Conservation (phyloP, 2,113 vertebrate species). For the Hypocryptadius cinnamomeus region DNA sequence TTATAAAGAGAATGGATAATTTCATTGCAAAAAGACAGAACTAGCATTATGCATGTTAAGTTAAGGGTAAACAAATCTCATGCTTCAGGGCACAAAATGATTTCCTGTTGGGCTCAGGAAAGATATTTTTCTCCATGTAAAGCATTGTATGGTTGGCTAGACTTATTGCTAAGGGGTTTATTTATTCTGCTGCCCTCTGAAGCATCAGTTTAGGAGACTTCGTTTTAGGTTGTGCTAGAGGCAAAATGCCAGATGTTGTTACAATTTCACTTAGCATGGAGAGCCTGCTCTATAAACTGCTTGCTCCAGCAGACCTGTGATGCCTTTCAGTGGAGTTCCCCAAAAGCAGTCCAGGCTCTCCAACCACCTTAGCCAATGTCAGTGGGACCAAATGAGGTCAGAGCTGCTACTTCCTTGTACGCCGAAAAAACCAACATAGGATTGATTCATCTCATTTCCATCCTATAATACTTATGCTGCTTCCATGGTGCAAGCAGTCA, state of each 20-base stretch:
- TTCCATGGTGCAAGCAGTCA: background rate
- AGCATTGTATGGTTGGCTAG: conserved; percentile 20
- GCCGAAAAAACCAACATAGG: background rate
- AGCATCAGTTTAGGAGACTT: conserved; percentile 37
- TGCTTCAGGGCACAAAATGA: conserved; percentile 52
- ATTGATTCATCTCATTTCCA: background rate
- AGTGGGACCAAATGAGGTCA: background rate
- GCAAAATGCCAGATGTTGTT: background rate
- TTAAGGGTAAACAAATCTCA: conserved; percentile 50
- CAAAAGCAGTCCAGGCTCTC: background rate
- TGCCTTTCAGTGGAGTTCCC: background rate
- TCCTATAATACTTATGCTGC: background rate
- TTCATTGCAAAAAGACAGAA: conserved; percentile 35
- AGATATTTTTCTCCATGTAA: conserved; percentile 44
- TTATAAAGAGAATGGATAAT: conserved; percentile 23
- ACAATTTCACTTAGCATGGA: background rate
- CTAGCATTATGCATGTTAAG: conserved; percentile 42
- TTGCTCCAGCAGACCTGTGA: background rate
- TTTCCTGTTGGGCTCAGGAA: conserved; percentile 50
- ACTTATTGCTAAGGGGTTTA: background rate
- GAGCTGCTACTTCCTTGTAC: background rate
- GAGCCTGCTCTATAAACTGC: background rate
- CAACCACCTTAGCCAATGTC: background rate
- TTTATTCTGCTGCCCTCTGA: conserved; percentile 46
- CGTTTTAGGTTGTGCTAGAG: background rate